A percentile compares a stretch with the other conserved stretches of the same genome.
These are phyloP conservation scores for Philhelius pedissequus DNA, from an alignment of 2,888 invertebrate species.

Conservation along the genomic window DNA sequence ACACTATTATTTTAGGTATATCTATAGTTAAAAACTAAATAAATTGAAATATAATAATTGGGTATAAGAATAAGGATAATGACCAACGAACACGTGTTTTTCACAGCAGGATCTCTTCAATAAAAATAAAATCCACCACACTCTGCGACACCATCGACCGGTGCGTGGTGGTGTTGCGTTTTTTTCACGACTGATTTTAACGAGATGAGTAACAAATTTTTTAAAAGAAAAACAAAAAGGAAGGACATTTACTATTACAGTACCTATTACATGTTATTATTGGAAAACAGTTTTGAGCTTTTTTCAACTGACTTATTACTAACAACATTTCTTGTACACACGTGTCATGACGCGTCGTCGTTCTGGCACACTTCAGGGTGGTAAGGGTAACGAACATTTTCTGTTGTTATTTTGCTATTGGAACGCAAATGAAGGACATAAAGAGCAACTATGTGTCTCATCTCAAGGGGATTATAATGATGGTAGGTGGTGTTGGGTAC, in stretches of 20 bases:
- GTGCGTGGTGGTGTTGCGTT: conserved; percentile 23
- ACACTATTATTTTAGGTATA: too few relatives aligned
- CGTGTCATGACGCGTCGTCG: conserved; percentile 29
- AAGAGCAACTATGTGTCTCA: conserved; percentile 42
- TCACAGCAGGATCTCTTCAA: conserved; percentile 24
- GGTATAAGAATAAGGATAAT: conserved; percentile 32
- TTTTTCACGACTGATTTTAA: conserved; percentile 37
- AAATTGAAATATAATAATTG: conserved; percentile 25
- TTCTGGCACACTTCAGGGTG: conserved; percentile 53
- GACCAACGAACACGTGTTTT: conserved; percentile 33
- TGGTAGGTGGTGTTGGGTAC: not conserved
- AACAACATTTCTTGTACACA: conserved; percentile 12
- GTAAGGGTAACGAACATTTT: conserved; percentile 29
- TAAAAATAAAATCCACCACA: conserved; percentile 28
- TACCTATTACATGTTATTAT: too few relatives aligned
- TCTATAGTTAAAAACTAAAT: too few relatives aligned
- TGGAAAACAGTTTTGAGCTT: conserved; percentile 10
- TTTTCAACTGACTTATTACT: conserved; percentile 14
- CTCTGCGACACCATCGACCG: not conserved
- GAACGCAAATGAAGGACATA: conserved; percentile 35
- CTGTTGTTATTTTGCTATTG: conserved; percentile 20
- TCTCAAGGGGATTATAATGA: conserved; percentile 36
- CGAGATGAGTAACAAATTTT: conserved; percentile 58
- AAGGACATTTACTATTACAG: not conserved
- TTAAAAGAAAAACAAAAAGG: conserved; percentile 31